Evolutionary conservation across 2,888 invertebrate genomes (phyloP).

Genomic region (Proisotoma minuta): DNA sequence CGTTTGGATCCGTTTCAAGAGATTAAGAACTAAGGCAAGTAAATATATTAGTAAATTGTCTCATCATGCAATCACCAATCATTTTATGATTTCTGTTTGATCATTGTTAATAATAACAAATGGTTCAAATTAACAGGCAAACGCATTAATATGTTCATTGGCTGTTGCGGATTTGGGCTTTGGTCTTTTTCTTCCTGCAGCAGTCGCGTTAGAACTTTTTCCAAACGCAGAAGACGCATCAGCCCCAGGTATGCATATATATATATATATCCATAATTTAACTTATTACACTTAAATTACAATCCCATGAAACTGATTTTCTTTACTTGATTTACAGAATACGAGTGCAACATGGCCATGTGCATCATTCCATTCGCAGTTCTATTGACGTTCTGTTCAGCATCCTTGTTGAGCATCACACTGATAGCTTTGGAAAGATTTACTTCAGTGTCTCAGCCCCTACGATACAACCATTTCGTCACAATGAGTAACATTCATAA

Average conservation of each 20-base stretch:
- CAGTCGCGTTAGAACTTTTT: slow-evolving; percentile 58
- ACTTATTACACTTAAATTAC: too few species aligned
- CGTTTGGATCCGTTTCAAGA: slow-evolving; percentile 59
- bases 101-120: too few species aligned
- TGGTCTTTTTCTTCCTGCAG: slow-evolving; percentile 59
- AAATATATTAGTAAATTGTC: too few species aligned
- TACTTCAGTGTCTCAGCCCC: slow-evolving; percentile 60
- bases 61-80: too few species aligned
- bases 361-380: slow-evolving; percentile 60
- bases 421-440: slow-evolving; percentile 62
- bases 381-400: slow-evolving; percentile 58
- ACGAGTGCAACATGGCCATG: slow-evolving; percentile 49
- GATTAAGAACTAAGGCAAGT: slow-evolving; percentile 59
- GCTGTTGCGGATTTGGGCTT: slow-evolving; percentile 61
- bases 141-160: slow-evolving; percentile 59
- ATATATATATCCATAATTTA: neutral
- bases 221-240: slow-evolving; percentile 19
- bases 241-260: neutral
- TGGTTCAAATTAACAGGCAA: too few species aligned
- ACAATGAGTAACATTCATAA: slow-evolving; percentile 59
- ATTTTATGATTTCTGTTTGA: too few species aligned
- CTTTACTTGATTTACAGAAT: neutral
- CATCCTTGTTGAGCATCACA: slow-evolving; percentile 59
- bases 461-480: slow-evolving; percentile 62
- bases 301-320: neutral